Evolutionary conservation across 1,140 invertebrate genomes (phyloP).

Genomic region (Drosophila pseudoobscura): DNA sequence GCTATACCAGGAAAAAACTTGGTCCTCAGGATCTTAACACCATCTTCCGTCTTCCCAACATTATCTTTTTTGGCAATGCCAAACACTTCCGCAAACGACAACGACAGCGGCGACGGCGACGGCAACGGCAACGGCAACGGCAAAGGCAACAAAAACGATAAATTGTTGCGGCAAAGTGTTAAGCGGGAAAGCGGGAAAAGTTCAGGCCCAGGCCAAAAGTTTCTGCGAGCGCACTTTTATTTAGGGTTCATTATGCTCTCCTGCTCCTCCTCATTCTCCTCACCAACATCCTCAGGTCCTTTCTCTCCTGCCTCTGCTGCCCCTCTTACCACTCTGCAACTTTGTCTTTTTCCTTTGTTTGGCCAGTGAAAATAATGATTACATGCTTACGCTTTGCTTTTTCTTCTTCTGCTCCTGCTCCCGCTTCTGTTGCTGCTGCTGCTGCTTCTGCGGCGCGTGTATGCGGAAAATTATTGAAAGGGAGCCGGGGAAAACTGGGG

Average conservation of each 20-base stretch:
- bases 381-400: slow-evolving; percentile 59
- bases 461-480: slow-evolving; percentile 48
- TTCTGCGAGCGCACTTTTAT: slow-evolving; percentile 62
- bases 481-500: neutral
- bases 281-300: neutral
- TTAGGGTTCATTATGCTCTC: slow-evolving; percentile 68
- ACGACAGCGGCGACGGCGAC: slow-evolving; percentile 56
- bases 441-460: slow-evolving; percentile 13
- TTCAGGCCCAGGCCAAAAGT: slow-evolving; percentile 62
- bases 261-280: slow-evolving; percentile 19
- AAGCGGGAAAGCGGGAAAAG: slow-evolving; percentile 54
- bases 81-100: slow-evolving; percentile 65
- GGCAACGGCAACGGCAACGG: slow-evolving; percentile 45
- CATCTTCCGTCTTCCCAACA: slow-evolving; percentile 27
- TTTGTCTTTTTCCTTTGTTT: slow-evolving; percentile 38
- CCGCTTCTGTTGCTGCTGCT: neutral
- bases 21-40: slow-evolving; percentile 43
- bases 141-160: slow-evolving; percentile 55
- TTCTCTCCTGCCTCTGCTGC: neutral
- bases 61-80: slow-evolving; percentile 65
- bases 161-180: slow-evolving; percentile 72
- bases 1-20: slow-evolving; percentile 47
- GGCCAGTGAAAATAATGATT: slow-evolving; percentile 61
- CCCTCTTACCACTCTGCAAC: neutral
- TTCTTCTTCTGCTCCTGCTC: slow-evolving; percentile 3